These are phyloP conservation scores for Trinorchestia longiramus DNA, from an alignment of 1,140 invertebrate species.

Conservation along the genomic window DNA sequence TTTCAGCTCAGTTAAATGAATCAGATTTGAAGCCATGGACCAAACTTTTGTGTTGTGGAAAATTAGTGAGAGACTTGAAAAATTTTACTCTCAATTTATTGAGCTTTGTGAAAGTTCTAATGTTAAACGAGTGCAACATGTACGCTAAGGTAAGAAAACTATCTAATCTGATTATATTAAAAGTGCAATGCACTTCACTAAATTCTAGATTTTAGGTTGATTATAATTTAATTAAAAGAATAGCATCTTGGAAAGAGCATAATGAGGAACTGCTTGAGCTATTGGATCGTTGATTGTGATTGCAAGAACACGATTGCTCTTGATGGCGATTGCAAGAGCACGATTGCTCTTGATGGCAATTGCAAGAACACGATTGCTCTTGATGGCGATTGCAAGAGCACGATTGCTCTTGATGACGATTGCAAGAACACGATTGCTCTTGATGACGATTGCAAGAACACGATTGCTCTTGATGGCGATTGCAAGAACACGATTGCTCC, in stretches of 20 bases:
- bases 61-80: neutral
- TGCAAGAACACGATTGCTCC: too few species aligned
- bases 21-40: neutral
- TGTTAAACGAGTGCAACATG: neutral
- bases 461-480: too few species aligned
- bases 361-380: too few species aligned
- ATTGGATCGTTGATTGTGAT: neutral
- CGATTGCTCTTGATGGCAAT: too few species aligned
- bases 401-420: too few species aligned
- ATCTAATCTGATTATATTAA: neutral
- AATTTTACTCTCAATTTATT: neutral
- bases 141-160: neutral
- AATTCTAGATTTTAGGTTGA: neutral
- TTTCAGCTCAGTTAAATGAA: neutral
- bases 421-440: too few species aligned
- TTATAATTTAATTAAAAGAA: neutral
- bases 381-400: too few species aligned
- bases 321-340: neutral
- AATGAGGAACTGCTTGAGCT: neutral
- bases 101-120: neutral
- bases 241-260: neutral
- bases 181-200: neutral
- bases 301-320: neutral
- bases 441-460: too few species aligned
- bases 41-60: neutral